phyloP scores from a whole-genome alignment of 1,140 invertebrate genomes.

The Bombus pascuorum region DNA sequence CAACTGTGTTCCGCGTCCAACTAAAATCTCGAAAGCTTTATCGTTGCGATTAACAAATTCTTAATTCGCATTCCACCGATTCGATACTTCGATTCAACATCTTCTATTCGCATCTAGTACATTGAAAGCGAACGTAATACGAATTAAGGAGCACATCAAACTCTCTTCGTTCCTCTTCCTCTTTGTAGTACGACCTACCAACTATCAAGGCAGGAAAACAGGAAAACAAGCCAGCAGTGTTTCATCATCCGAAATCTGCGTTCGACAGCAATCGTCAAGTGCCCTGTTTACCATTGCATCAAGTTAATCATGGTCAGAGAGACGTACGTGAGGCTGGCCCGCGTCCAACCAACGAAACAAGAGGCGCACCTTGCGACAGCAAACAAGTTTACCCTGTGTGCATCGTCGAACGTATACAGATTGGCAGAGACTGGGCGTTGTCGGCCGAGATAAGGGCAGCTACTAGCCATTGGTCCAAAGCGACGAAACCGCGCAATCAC shows the following conservation, averaged over 20 bases:
- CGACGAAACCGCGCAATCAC: constrained; percentile 14
- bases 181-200: not conserved
- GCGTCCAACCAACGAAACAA: constrained; percentile 12
- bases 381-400: constrained; percentile 34
- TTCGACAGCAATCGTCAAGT: not conserved
- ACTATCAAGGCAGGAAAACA: too few species aligned
- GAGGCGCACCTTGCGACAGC: constrained; percentile 14
- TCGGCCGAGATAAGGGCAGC: not conserved
- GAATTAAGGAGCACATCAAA: not conserved
- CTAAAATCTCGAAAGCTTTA: constrained; percentile 5
- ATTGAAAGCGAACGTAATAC: not conserved
- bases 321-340: not conserved
- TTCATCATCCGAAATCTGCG: not conserved
- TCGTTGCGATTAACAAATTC: constrained; percentile 16
- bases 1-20: not conserved
- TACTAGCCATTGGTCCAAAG: not conserved
- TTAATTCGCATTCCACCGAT: constrained; percentile 6
- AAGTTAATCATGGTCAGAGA: constrained; percentile 32
- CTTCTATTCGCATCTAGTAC: not conserved
- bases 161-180: not conserved
- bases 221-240: not conserved
- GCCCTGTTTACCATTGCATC: constrained; percentile 12
- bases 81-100: not conserved
- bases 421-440: not conserved
- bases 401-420: constrained; percentile 27